A percentile compares a stretch with the other conserved stretches of the same genome.
phyloP scores from a whole-genome alignment of 2,797 vertebrate genomes.

The Eremophila alpestris region DNA sequence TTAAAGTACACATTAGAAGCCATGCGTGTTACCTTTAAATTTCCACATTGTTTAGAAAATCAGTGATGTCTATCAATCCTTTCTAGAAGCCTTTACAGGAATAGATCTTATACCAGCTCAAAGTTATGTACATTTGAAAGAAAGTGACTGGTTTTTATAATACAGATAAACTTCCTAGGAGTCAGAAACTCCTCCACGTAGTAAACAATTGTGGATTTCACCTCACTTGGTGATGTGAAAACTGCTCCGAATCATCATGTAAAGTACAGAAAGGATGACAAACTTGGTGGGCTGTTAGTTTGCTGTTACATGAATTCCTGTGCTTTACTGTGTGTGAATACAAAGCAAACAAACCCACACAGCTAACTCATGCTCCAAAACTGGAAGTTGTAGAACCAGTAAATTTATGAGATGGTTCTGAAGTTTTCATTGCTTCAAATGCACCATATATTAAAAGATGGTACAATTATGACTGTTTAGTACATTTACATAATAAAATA shows the following conservation, averaged over 20 bases:
- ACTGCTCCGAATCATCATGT: background rate
- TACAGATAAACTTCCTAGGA: background rate
- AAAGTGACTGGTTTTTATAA: background rate
- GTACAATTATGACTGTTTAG: background rate
- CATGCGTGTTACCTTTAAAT: background rate
- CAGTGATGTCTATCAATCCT: fast-evolving
- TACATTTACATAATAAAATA: background rate
- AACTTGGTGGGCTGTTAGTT: background rate
- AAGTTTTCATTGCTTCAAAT: background rate
- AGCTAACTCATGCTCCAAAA: background rate
- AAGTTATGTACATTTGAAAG: background rate
- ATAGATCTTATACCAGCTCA: background rate
- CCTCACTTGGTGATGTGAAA: background rate
- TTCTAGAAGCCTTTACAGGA: background rate
- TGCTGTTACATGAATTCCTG: background rate
- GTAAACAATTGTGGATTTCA: background rate
- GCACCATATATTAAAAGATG: background rate
- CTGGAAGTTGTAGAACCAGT: background rate
- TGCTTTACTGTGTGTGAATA: background rate
- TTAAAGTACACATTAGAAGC: background rate
- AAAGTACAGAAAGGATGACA: background rate
- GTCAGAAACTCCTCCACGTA: background rate
- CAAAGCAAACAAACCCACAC: background rate
- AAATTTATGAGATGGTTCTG: background rate
- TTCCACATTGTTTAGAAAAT: background rate